Base-by-base conservation (phyloP, 2,797 vertebrate species). In the Crenichthys baileyi region DNA sequence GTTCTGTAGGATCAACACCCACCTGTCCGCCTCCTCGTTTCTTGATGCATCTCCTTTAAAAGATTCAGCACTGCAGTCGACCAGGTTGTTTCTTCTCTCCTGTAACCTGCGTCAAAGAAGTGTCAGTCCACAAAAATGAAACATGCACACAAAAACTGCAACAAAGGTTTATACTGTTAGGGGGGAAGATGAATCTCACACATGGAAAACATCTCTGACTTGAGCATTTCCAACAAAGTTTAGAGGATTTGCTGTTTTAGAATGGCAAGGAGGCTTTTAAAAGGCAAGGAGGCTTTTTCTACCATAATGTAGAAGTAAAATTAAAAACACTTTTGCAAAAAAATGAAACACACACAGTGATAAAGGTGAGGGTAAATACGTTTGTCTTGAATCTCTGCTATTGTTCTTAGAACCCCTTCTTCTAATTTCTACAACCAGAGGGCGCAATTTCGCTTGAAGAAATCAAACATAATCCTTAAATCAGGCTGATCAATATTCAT, bases 1-100 rank as follows among this genome's bases (percentile, higher is more conserved):
- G 95, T 92, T 79, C 81, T 85, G 82, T 73, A 18, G 75, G 80
- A 86, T 93, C 77, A 92, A 94, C 94, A 93, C 94, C 94, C 95
- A 94, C 92, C 86, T 91, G 82, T 81, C 90, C 84, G 70, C 92
- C 91, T 92, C 90, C 85, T 83, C 0, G 1, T 74, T 79, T 79
- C 70, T 79, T 74, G 36, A 24, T 89, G 56, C 55, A 65, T 63
- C 72, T 31, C 5, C 77, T 26, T 65, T 51, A 39, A 76, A 79
- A 73, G 76, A 61, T 82, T 84, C 15, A 70, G 78, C 44, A 26
- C n/a, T 36, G n/a, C 48, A 75, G 68, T 75, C 41, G 71, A 31
- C 58, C 24, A 24, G 60, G 65, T 78, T 85, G 74, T 67, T 74
- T 79, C 74, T 55, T 80, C 58, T 79, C n/a, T 61, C 24, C 58